Evolutionary conservation across 2,888 invertebrate species (phyloP), one percentile per base, ranked within the genome.

Genomic region (Noctuana brunneofusca): DNA sequence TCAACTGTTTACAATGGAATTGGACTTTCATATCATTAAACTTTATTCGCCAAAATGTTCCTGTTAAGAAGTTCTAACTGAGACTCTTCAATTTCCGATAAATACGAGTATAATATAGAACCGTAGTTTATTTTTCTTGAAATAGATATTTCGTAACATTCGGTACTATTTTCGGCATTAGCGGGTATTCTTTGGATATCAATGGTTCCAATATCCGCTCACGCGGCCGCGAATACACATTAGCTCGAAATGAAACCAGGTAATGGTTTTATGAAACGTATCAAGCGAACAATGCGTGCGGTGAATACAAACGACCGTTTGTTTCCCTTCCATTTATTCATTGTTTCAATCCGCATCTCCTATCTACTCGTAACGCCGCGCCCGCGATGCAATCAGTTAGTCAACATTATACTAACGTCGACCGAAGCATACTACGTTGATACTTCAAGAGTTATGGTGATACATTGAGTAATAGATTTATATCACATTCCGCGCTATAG

Each of bases 181-280:
- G 38, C 12, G 14, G 4, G 38, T 14, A 38, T 38, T 38, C 0
- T 5, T 38, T 38, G 38, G 38, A 3, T 38, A 38, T 53, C 53
- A 53, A 38, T 53, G 20, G 38, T 3, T 22, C 22, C 38, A 38
- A 22, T 38, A 22, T 22, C 20, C 20, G 53, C 22, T 12, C n/a
- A 6, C 2, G 38, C 22, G 14, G 35, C 53, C 38, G 38, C 53
- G 53, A 35, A 54, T 24, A 54, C 54, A 54, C 54, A 54, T 54
- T 54, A 54, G 54, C 54, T 35, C 14, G 5, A 54, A 38, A 54
- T 54, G 54, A 54, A 54, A 54, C 38, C 38, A 38, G 54, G 38
- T 54, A 54, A 54, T 54, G 54, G 38, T 54, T 54, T 54, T 54
- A 24, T 54, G 54, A 54, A 38, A 54, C 38, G 38, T 38, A 54